These are phyloP conservation scores for Cyrtorhinus lividipennis DNA, from an alignment of 1,140 invertebrate genomes.

Conservation along the genomic window DNA sequence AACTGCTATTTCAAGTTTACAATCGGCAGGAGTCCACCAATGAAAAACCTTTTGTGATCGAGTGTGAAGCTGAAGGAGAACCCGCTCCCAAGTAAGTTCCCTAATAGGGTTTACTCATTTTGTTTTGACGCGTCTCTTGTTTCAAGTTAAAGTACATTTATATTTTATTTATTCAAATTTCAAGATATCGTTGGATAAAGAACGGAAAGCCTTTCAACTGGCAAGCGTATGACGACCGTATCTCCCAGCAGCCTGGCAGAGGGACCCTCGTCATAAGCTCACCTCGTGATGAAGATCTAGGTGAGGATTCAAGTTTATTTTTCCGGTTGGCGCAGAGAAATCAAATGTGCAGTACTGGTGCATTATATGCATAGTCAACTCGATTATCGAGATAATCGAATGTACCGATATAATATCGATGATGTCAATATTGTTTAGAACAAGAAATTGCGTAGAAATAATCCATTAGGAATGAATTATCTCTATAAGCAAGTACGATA, in stretches of 20 bases:
- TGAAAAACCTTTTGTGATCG: slow-evolving; percentile 86
- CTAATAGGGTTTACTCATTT: too few species aligned
- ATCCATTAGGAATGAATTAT: too few species aligned
- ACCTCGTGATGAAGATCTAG: slow-evolving; percentile 81
- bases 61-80: slow-evolving; percentile 86
- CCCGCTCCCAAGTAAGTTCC: slow-evolving; percentile 64
- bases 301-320: slow-evolving; percentile 29
- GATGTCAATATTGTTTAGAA: too few species aligned
- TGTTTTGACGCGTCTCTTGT: background rate
- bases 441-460: too few species aligned
- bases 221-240: slow-evolving; percentile 81
- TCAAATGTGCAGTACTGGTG: too few species aligned
- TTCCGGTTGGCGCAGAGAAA: too few species aligned
- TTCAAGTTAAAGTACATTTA: background rate
- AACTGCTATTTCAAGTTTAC: slow-evolving; percentile 74
- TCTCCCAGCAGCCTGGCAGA: slow-evolving; percentile 78
- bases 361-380: too few species aligned
- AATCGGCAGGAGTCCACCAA: slow-evolving; percentile 61
- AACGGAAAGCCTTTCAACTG: slow-evolving; percentile 86
- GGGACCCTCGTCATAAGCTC: slow-evolving; percentile 80
- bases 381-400: too few species aligned
- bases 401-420: too few species aligned
- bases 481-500: too few species aligned
- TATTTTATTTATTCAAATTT: slow-evolving; percentile 4
- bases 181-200: slow-evolving; percentile 87